Conservation (phyloP, 2,113 vertebrate genomes). For the Dicentrarchus labrax region DNA sequence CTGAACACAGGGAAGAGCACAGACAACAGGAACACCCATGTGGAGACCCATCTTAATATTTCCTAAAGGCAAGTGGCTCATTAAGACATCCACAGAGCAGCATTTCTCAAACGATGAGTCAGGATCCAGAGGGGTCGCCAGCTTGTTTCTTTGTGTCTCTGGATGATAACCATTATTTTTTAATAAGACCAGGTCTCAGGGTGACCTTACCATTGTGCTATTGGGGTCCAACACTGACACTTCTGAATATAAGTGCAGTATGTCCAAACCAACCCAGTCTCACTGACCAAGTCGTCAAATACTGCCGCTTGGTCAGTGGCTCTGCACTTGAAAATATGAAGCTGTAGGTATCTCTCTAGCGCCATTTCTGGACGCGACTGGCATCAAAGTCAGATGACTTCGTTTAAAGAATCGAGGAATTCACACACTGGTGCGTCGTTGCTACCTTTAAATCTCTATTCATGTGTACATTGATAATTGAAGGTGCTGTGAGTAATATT, state of each 20-base stretch:
- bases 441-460: no score
- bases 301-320: no score
- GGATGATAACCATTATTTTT: slow-evolving; percentile 53
- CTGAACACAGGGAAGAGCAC: not conserved
- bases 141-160: slow-evolving; percentile 43
- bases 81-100: slow-evolving; percentile 50
- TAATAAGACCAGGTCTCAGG: slow-evolving; percentile 54
- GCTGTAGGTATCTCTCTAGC: no score
- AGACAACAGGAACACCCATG: slow-evolving; percentile 2
- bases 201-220: slow-evolving; percentile 36
- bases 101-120: slow-evolving; percentile 37
- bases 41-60: slow-evolving; percentile 40
- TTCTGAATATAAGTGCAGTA: not conserved
- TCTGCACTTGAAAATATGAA: no score
- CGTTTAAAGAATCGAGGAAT: no score
- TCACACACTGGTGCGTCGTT: no score
- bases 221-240: slow-evolving; percentile 5
- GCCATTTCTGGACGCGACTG: no score
- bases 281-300: no score
- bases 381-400: no score
- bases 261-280: no score
- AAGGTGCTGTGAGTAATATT: no score
- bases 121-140: slow-evolving; percentile 27
- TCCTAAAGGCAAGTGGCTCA: slow-evolving; percentile 50
- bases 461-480: no score